A percentile compares a stretch with the other conserved stretches of the same genome.
phyloP scores from a whole-genome alignment of 1,140 invertebrate genomes.

The Drosophila albomicans region DNA sequence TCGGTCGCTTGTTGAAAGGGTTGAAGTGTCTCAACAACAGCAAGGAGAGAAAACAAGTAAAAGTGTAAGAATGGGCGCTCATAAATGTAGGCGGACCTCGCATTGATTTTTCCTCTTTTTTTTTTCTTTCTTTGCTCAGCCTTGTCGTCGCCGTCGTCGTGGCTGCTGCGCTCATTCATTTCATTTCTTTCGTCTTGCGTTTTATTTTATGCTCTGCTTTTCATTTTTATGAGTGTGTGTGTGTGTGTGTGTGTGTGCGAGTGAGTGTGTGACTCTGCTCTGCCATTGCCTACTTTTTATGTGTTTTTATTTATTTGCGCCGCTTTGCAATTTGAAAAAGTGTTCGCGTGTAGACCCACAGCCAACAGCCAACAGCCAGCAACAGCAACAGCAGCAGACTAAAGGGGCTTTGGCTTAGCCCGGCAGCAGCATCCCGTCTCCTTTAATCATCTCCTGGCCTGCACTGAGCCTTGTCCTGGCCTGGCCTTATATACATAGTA shows the following conservation, averaged over 20 bases:
- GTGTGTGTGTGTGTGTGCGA: conserved; percentile 29
- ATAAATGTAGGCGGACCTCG: conserved; percentile 41
- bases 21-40: conserved; percentile 51
- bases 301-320: conserved; percentile 81
- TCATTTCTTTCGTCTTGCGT: conserved; percentile 68
- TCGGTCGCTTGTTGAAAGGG: conserved; percentile 60
- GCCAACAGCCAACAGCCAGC: too few species aligned
- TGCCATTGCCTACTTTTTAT: conserved; percentile 78
- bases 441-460: conserved; percentile 26
- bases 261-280: conserved; percentile 31
- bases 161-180: conserved; percentile 75
- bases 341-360: conserved; percentile 57
- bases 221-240: conserved; percentile 60
- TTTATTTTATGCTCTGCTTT: conserved; percentile 70
- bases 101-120: conserved; percentile 71
- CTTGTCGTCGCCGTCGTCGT: conserved; percentile 28
- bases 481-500: background rate
- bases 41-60: conserved; percentile 53
- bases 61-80: conserved; percentile 50
- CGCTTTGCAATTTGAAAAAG: conserved; percentile 82
- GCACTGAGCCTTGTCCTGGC: conserved; percentile 13
- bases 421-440: conserved; percentile 28
- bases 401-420: conserved; percentile 47
- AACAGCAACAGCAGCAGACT: conserved; percentile 10
- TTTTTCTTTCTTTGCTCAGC: conserved; percentile 34